Evolutionary conservation across 2,113 vertebrate genomes (phyloP).

Genomic region (Catharus fuscescens): DNA sequence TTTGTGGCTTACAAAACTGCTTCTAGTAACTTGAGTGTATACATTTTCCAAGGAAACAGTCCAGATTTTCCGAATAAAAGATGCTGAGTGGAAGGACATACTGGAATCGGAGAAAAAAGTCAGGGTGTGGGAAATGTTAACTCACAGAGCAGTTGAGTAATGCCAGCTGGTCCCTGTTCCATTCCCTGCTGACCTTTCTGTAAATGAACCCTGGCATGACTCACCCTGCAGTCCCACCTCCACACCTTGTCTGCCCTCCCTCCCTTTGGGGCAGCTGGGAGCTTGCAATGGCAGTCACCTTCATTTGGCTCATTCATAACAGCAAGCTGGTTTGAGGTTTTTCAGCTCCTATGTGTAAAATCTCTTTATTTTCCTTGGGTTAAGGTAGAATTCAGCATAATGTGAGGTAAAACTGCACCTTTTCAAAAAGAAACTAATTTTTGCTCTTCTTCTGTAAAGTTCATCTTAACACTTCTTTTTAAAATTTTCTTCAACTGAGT

Average conservation of each 20-base stretch:
- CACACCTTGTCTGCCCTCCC: neutral
- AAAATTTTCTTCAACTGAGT: neutral
- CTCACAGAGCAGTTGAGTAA: slow-evolving; percentile 58
- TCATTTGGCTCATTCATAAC: neutral
- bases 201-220: slow-evolving; percentile 6
- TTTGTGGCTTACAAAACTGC: neutral
- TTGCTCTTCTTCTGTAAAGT: neutral
- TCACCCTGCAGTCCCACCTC: slow-evolving; percentile 24
- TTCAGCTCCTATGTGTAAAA: neutral
- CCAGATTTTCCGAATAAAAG: slow-evolving; percentile 51
- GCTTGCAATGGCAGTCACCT: neutral
- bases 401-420: neutral
- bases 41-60: slow-evolving; percentile 27
- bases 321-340: neutral
- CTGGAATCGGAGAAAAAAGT: neutral
- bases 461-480: neutral
- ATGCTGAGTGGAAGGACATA: slow-evolving; percentile 1
- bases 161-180: slow-evolving; percentile 23
- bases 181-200: slow-evolving; percentile 38
- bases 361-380: neutral
- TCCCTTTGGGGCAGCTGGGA: neutral
- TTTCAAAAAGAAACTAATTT: neutral
- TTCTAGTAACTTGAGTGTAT: slow-evolving; percentile 30
- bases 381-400: neutral
- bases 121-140: slow-evolving; percentile 47